Conservation (phyloP, 1,140 invertebrate species). For the Calliopsis andreniformis region DNA sequence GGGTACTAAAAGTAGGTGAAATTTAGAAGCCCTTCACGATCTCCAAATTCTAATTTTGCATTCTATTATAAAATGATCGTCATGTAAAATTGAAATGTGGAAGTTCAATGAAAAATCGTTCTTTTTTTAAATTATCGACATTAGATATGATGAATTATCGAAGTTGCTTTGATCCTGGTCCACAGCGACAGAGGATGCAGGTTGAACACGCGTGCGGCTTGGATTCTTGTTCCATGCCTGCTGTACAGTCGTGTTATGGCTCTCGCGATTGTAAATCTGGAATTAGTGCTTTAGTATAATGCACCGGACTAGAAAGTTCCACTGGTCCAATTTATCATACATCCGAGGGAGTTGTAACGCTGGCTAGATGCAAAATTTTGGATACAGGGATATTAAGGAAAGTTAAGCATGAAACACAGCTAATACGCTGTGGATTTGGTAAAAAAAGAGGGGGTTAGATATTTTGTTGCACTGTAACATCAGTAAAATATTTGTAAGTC, state of each 20-base stretch:
- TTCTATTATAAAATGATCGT: too few species aligned
- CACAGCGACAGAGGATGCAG: too few species aligned
- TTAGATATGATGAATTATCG: too few species aligned
- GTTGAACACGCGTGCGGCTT: neutral
- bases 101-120: too few species aligned
- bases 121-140: too few species aligned
- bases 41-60: too few species aligned
- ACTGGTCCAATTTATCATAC: slow-evolving; percentile 5
- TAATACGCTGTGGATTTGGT: neutral
- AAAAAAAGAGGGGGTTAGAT: neutral
- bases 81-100: too few species aligned
- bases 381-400: neutral
- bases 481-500: too few species aligned
- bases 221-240: neutral
- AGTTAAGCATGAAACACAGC: neutral
- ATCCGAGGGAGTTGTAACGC: neutral
- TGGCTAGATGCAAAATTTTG: slow-evolving; percentile 13
- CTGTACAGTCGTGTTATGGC: slow-evolving; percentile 10
- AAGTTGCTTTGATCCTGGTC: neutral
- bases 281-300: slow-evolving; percentile 13
- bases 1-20: too few species aligned
- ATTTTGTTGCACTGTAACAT: neutral
- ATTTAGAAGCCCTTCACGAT: too few species aligned
- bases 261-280: slow-evolving; percentile 31
- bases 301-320: slow-evolving; percentile 1